Evolutionary conservation across 2,888 invertebrate species (phyloP).

Genomic region (Limnephilus auricula): DNA sequence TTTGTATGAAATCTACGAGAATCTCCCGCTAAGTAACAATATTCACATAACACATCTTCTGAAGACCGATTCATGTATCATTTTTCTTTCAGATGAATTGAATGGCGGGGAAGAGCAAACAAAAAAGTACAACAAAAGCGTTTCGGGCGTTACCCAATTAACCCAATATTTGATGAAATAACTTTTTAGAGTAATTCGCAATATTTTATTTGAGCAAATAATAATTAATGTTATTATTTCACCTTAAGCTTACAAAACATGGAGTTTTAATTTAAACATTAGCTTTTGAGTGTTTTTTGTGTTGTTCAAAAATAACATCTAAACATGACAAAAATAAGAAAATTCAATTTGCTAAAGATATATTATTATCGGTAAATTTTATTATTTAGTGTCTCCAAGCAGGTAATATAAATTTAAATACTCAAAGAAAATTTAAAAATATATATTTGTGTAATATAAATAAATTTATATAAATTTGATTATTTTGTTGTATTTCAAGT

Average conservation of each 20-base stretch:
- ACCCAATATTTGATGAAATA: neutral
- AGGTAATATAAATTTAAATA: too few species aligned
- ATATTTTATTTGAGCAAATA: neutral
- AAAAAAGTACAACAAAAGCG: neutral
- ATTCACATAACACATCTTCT: neutral
- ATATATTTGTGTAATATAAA: too few species aligned
- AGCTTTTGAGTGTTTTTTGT: neutral
- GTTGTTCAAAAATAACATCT: neutral
- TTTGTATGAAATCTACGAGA: neutral
- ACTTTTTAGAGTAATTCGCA: neutral
- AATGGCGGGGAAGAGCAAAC: neutral
- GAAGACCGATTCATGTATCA: slow-evolving; percentile 2
- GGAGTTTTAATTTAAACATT: neutral
- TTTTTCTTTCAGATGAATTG: slow-evolving; percentile 11
- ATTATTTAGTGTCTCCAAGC: too few species aligned
- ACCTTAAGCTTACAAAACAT: neutral
- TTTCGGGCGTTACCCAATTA: neutral
- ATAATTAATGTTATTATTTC: neutral
- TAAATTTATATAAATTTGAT: too few species aligned
- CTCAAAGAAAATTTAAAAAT: too few species aligned
- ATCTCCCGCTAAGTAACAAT: neutral
- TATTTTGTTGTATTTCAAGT: too few species aligned
- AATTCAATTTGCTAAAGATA: neutral
- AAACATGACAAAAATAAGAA: neutral
- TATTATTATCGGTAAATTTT: too few species aligned